Percentiles rank a stretch among this genome's conserved stretches.
Evolutionary conservation across 2,797 vertebrate genomes (phyloP).

Genomic region (Pseudocheirus occidentalis): DNA sequence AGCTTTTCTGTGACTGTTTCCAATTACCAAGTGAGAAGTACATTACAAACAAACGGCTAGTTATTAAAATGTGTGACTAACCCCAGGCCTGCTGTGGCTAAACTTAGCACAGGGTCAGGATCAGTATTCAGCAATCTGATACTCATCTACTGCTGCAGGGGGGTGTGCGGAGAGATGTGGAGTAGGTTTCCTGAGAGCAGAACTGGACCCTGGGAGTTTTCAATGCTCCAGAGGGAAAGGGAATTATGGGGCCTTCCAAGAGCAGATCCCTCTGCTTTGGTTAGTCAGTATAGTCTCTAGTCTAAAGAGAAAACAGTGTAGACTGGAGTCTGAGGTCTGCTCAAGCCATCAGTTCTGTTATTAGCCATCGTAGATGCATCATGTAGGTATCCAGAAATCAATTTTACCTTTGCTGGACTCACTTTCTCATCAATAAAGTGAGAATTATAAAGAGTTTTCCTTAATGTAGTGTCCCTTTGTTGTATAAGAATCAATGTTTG

Average conservation of each 20-base stretch:
- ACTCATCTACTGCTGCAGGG: not conserved
- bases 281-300: not conserved
- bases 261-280: not conserved
- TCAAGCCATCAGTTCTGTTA: not conserved
- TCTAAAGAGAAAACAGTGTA: not conserved
- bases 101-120: not conserved
- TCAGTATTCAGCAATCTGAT: slow-evolving; percentile 21
- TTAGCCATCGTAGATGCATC: not conserved
- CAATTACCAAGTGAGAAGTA: slow-evolving; percentile 28
- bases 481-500: not conserved
- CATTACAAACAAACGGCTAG: not conserved
- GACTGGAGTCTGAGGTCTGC: not conserved
- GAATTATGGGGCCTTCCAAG: not conserved
- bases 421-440: not conserved
- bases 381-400: not conserved
- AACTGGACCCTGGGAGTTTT: slow-evolving; percentile 17
- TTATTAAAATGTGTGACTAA: slow-evolving; percentile 3
- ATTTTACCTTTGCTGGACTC: not conserved
- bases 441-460: not conserved
- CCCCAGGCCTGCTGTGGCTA: not conserved
- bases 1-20: slow-evolving; percentile 13
- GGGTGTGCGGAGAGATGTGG: not conserved
- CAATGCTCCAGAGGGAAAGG: not conserved
- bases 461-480: not conserved
- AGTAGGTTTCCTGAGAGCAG: not conserved